phyloP scores from a whole-genome alignment of 2,113 vertebrate species.

The rabbit (Oryctolagus cuniculus) region DNA sequence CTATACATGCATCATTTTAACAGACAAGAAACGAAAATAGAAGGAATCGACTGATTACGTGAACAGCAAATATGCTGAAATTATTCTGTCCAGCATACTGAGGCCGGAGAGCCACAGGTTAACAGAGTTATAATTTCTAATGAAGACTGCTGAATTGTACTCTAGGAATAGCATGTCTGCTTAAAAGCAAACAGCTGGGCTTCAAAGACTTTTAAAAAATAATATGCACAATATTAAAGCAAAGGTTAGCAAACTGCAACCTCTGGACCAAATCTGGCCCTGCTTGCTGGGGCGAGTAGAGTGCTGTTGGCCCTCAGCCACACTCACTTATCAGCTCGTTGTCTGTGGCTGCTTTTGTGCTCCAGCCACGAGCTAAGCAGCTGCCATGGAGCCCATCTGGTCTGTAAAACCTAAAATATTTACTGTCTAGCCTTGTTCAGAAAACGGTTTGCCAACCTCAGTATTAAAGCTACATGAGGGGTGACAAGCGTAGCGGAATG shows the following conservation, averaged over 20 bases:
- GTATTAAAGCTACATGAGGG: background rate
- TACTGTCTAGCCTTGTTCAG: background rate
- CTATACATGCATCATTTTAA: too few species aligned
- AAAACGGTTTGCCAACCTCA: background rate
- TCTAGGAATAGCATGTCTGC: background rate
- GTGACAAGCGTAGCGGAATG: background rate
- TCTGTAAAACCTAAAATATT: background rate
- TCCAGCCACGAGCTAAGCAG: background rate
- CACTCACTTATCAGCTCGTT: background rate
- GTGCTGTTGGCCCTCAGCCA: conserved; percentile 8
- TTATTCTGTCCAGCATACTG: background rate
- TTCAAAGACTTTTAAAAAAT: background rate
- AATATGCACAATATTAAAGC: background rate
- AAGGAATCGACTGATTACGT: background rate
- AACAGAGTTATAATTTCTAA: background rate
- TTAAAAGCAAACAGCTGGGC: background rate
- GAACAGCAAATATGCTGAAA: background rate
- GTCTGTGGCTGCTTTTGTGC: background rate
- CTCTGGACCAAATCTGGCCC: background rate
- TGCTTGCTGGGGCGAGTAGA: conserved; percentile 33
- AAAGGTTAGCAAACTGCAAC: background rate
- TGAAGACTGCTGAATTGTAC: background rate
- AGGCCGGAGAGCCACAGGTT: background rate
- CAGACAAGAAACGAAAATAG: background rate
- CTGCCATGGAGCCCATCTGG: background rate